These are phyloP conservation scores for Felis chaus DNA, from an alignment of 2,113 vertebrate species.

Conservation along the genomic window DNA sequence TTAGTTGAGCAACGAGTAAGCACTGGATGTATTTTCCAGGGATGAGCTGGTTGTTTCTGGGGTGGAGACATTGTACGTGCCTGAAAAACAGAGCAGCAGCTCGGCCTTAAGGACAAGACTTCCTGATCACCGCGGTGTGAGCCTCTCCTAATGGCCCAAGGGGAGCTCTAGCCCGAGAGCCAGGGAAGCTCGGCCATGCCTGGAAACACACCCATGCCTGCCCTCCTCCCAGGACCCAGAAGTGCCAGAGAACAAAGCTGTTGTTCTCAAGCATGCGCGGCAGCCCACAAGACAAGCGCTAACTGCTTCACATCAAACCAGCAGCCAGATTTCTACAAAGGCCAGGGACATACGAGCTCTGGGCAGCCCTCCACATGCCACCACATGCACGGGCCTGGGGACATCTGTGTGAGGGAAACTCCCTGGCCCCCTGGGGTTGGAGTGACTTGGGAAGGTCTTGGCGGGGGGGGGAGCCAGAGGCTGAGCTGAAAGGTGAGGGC, in stretches of 20 bases:
- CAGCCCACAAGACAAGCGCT: slow-evolving; percentile 62
- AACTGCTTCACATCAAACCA: slow-evolving; percentile 40
- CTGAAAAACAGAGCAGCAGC: slow-evolving; percentile 75
- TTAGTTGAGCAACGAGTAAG: slow-evolving; percentile 85
- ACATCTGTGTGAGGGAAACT: neutral
- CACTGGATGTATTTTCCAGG: slow-evolving; percentile 83
- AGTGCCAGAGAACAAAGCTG: neutral
- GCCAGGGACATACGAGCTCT: neutral
- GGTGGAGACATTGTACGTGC: slow-evolving; percentile 85
- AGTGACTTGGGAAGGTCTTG: neutral
- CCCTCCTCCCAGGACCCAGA: neutral
- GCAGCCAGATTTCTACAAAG: slow-evolving; percentile 59
- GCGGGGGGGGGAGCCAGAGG: neutral
- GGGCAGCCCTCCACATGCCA: slow-evolving; percentile 30
- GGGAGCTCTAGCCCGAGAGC: neutral
- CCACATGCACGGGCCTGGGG: slow-evolving; percentile 54
- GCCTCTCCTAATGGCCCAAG: no score
- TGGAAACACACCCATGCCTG: neutral
- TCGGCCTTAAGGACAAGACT: neutral
- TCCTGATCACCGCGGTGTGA: accelerated
- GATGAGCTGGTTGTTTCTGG: slow-evolving; percentile 84
- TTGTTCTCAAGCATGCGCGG: slow-evolving; percentile 44
- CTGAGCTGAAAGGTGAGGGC: neutral
- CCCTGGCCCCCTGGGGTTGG: neutral
- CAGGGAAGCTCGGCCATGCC: slow-evolving; percentile 28